Evolutionary conservation across 2,888 invertebrate genomes (phyloP), one percentile per base, ranked within the genome.

Genomic region (Apamea crenata): DNA sequence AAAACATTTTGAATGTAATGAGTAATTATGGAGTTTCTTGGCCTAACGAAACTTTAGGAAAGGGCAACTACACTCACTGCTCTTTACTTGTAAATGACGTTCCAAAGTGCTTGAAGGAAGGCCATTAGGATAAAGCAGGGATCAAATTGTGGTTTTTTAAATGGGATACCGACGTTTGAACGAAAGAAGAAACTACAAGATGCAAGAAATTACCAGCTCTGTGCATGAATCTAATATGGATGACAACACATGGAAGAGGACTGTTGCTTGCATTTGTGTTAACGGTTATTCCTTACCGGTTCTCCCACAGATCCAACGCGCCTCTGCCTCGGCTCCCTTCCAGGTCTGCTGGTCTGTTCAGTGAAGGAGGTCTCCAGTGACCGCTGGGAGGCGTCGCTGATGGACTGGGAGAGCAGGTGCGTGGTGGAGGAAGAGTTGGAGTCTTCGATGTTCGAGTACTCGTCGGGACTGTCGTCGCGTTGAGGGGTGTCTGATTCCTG

Each of bases 401-500:
- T 90, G 0, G 96, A 95, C 78, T 96, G 96, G 3, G 96, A 95
- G 2, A 96, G 93, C 2, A 96, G 93, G n/a, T 96, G 96, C 10
- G 96, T 95, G 1, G 96, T 96, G 0, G 96, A 95, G 0, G 96
- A 96, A 0, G 96, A 96, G 89, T 95, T 95, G 0, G 96, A 95
- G 84, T 96, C 96, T 61, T 95, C 96, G 1, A 96, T 94, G 86
- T 95, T 96, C 40, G 96, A 96, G 82, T 90, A 95, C 53, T 96
- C 96, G 59, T 96, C 96, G 0, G 95, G 94, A 81, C 96, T 96
- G 82, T 96, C 96, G 25, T 96, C 96, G 70, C 96, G 93, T 82
- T 96, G 96, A 36, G 94, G 95, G 1, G 95, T 96, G 77, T 96
- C 96, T 0, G 96, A 97, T 90, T 96, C 96, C 96, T 96, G 89